Percentiles rank a stretch among this genome's conserved stretches.
Conservation (phyloP, 2,113 vertebrate species). For the Verasper variegatus region DNA sequence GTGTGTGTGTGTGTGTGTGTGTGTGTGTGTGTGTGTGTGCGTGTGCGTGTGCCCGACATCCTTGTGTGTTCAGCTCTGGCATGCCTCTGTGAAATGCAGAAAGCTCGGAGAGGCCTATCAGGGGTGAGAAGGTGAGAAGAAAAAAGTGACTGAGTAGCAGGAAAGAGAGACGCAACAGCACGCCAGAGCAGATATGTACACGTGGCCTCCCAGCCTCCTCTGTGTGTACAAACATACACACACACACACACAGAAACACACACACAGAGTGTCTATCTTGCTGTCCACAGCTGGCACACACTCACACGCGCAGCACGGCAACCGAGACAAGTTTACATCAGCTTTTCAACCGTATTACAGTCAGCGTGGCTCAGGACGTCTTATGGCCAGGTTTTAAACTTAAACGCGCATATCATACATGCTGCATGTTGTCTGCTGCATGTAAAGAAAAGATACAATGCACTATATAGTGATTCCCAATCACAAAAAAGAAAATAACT, state of each 20-base stretch:
- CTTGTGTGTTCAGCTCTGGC: conserved; percentile 14
- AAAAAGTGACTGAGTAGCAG: conserved; percentile 22
- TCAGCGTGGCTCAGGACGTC: background rate
- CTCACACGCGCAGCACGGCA: conserved; percentile 12
- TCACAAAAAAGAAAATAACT: background rate
- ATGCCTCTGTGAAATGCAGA: conserved; percentile 28
- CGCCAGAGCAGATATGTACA: conserved; percentile 57
- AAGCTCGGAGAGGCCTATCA: conserved; percentile 32
- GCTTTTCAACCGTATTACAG: background rate
- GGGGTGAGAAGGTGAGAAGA: conserved; percentile 39
- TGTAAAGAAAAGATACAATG: background rate
- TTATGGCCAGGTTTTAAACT: background rate
- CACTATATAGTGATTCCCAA: background rate
- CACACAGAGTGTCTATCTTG: conserved; percentile 13
- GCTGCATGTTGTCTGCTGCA: no score
- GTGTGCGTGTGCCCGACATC: background rate
- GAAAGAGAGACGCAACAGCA: conserved; percentile 14
- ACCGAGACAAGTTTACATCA: conserved; percentile 14
- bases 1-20: background rate
- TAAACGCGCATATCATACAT: background rate
- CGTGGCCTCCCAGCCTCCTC: conserved; percentile 57
- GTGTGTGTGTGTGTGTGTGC: background rate
- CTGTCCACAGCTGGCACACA: conserved; percentile 4
- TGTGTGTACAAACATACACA: conserved; percentile 5
- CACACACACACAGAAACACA: conserved; percentile 1